Conservation (phyloP, 2,888 invertebrate species). For the Hirtodrosophila histrioides region DNA sequence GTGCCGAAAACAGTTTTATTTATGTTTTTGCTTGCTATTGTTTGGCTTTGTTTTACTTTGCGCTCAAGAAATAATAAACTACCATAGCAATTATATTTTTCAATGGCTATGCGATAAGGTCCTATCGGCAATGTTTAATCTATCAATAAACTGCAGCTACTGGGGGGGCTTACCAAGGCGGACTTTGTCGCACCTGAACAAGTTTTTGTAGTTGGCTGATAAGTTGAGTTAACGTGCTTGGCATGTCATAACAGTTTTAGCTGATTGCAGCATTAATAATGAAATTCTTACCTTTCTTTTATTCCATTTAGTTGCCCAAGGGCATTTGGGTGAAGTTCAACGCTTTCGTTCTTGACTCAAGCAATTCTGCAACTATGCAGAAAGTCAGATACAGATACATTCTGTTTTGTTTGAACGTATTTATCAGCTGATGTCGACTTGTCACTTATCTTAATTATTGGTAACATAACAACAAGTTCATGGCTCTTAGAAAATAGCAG, state of each 20-base stretch:
- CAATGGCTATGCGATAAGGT: conserved; percentile 25
- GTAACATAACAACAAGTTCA: conserved; percentile 22
- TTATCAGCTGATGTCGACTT: conserved; percentile 38
- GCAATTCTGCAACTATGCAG: conserved; percentile 44
- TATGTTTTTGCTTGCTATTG: conserved; percentile 29
- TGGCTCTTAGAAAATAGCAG: conserved; percentile 10
- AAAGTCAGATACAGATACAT: conserved; percentile 12
- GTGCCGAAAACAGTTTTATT: conserved; percentile 1
- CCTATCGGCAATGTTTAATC: conserved; percentile 43
- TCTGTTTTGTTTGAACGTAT: conserved; percentile 16
- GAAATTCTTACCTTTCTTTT: conserved; percentile 51
- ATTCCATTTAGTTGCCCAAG: conserved; percentile 39
- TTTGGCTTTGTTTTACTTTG: conserved; percentile 2
- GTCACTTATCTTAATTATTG: conserved; percentile 57
- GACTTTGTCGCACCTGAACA: conserved; percentile 29
- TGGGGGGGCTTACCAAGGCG: conserved; percentile 13
- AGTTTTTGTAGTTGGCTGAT: conserved; percentile 19
- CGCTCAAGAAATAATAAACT: conserved; percentile 19
- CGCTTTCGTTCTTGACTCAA: conserved; percentile 36
- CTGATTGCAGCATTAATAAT: conserved; percentile 40
- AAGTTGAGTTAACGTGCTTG: conserved; percentile 25
- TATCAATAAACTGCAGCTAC: conserved; percentile 34
- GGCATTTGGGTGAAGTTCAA: conserved; percentile 59
- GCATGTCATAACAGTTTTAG: conserved; percentile 13
- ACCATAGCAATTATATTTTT: conserved; percentile 23